Percentiles rank a stretch among this genome's conserved stretches.
These are phyloP conservation scores for Cloeon dipterum DNA, from an alignment of 2,888 invertebrate species.

Conservation along the genomic window DNA sequence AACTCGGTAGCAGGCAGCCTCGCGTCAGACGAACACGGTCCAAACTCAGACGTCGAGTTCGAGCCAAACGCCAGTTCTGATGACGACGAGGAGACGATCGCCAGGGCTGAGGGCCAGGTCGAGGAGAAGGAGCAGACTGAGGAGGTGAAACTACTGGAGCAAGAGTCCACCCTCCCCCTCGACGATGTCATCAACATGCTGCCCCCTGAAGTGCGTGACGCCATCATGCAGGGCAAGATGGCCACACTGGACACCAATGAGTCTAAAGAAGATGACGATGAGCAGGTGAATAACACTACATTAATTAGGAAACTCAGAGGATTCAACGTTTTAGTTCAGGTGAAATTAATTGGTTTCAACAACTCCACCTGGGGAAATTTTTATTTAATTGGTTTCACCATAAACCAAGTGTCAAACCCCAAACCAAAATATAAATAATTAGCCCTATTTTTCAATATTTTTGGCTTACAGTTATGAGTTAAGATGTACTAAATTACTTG, in stretches of 20 bases:
- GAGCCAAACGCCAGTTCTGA: constrained; percentile 53
- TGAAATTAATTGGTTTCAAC: constrained; percentile 1
- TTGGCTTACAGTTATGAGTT: too few relatives aligned
- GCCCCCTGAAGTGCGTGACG: constrained; percentile 32
- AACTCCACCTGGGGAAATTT: too few relatives aligned
- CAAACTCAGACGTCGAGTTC: too few relatives aligned
- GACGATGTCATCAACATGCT: constrained; percentile 63
- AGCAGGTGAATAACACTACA: background rate
- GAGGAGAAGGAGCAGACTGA: constrained; percentile 31
- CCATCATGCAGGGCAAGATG: constrained; percentile 26
- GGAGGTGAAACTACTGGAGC: constrained; percentile 66
- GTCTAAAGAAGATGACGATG: constrained; percentile 8
- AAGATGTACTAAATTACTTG: too few relatives aligned
- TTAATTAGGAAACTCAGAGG: background rate
- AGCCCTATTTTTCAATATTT: too few relatives aligned
- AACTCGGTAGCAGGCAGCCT: background rate
- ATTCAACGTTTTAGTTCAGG: background rate
- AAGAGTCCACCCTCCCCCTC: constrained; percentile 72
- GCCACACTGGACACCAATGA: constrained; percentile 14
- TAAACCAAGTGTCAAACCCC: too few relatives aligned
- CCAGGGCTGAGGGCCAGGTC: constrained; percentile 44
- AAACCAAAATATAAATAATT: too few relatives aligned
- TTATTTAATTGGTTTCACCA: too few relatives aligned
- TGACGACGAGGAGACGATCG: constrained; percentile 88
- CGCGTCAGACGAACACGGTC: too few relatives aligned